phyloP scores from a whole-genome alignment of 2,113 vertebrate species.

The Thoracochromis brauschi region DNA sequence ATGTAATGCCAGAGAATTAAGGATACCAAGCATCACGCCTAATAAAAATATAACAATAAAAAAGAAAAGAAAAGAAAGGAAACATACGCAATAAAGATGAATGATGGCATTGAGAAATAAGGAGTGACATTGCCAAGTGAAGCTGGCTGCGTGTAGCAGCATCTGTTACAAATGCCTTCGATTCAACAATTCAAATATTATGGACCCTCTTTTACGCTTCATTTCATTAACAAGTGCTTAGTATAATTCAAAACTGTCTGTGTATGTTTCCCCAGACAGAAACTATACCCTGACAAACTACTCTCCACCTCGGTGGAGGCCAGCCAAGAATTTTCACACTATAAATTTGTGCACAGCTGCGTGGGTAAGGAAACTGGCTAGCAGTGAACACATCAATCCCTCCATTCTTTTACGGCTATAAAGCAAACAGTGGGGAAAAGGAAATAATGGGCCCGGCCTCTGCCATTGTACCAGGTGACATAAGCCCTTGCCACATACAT shows the following conservation, averaged over 20 bases:
- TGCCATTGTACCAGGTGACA: background rate
- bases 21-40: slow-evolving; percentile 6
- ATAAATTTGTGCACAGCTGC: slow-evolving; percentile 27
- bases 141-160: slow-evolving; percentile 38
- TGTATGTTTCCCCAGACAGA: slow-evolving; percentile 33
- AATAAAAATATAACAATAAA: slow-evolving; percentile 16
- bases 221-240: slow-evolving; percentile 51
- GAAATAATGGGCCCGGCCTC: slow-evolving; percentile 18
- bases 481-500: slow-evolving; percentile 13
- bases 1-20: slow-evolving; percentile 41
- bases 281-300: slow-evolving; percentile 29
- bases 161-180: slow-evolving; percentile 36
- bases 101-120: slow-evolving; percentile 55
- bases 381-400: slow-evolving; percentile 26
- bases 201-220: slow-evolving; percentile 29
- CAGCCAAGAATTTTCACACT: slow-evolving; percentile 18
- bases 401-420: slow-evolving; percentile 20
- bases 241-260: slow-evolving; percentile 22
- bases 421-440: slow-evolving; percentile 37
- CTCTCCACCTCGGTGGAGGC: slow-evolving; percentile 12
- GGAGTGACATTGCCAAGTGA: slow-evolving; percentile 45
- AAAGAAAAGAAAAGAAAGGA: background rate
- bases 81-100: slow-evolving; percentile 39
- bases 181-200: slow-evolving; percentile 40
- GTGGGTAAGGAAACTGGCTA: background rate